Base-by-base conservation (phyloP, 2,888 invertebrate species). In the Drosophila anomalipes region DNA sequence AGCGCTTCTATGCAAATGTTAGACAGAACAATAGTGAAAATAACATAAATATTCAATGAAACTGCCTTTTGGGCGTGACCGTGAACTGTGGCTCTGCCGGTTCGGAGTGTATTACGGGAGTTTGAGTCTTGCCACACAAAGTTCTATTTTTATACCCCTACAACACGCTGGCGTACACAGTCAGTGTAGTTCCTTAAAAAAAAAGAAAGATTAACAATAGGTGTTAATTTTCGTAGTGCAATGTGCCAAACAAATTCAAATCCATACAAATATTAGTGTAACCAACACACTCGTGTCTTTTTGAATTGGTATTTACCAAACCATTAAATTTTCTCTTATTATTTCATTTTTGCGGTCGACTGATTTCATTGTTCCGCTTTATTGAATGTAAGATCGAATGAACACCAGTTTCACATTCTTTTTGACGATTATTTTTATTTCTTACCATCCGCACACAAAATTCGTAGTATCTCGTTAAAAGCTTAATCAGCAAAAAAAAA, bases 221-320 rank as follows among this genome's bases (percentile, higher is more conserved):
- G 73, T 86, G 90, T 73, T 81, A 88, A 82, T 88, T 75, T 70
- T 28, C 37, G 14, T 33, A 32, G 41, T 74, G 59, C 68, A 84
- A 81, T 69, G 59, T 58, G 64, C 14, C 30, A 67, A 47, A 56
- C 22, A 56, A 58, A 78, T 62, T 53, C 16, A 54, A 59, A 70
- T 56, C 39, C 37, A 66, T 66, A 51, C 59, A 59, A 69, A 52
- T 47, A 54, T 51, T 37, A 41, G 49, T n/a, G 30, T 70, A 59
- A 39, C 16, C 49, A 14, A 9, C 12, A n/a, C 49, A 49, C 9
- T 39, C 32, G 6, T 58, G 7, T 3, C 22, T n/a, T 3, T 4
- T 19, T 26, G 1, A 14, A 44, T 44, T 54, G 5, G 3, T 52
- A 30, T 65, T 56, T 67, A 59, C 82, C 65, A 41, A 53, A 70